phyloP scores from a whole-genome alignment of 1,140 invertebrate genomes.

The Drosophila rhopaloa region DNA sequence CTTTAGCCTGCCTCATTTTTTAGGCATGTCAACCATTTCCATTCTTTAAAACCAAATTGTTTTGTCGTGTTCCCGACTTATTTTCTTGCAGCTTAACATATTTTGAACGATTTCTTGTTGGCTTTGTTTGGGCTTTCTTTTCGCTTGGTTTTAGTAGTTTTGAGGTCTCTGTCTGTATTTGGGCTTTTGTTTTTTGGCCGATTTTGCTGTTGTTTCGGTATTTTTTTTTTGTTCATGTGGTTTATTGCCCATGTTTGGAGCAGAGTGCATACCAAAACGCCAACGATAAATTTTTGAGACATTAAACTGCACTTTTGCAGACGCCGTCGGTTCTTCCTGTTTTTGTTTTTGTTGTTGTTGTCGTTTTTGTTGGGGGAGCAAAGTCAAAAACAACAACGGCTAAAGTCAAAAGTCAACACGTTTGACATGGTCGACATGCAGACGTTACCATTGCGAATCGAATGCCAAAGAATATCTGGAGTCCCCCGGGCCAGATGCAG shows the following conservation, averaged over 20 bases:
- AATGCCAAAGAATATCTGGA: constrained; percentile 54
- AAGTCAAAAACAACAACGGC: constrained; percentile 18
- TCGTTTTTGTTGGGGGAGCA: constrained; percentile 11
- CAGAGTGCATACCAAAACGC: constrained; percentile 73
- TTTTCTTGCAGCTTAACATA: constrained; percentile 43
- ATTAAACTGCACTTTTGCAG: constrained; percentile 81
- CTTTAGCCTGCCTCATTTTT: constrained; percentile 8
- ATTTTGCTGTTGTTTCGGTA: constrained; percentile 18
- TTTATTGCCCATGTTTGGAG: constrained; percentile 75
- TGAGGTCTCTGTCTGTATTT: constrained; percentile 39
- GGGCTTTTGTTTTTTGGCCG: constrained; percentile 38
- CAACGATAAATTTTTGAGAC: constrained; percentile 82
- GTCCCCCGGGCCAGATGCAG: constrained; percentile 12
- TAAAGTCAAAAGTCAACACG: constrained; percentile 81
- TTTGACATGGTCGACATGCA: constrained; percentile 80
- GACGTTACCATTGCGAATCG: constrained; percentile 72
- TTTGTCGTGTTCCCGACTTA: constrained; percentile 46
- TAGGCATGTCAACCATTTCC: constrained; percentile 13
- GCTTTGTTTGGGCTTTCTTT: constrained; percentile 37
- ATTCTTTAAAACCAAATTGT: constrained; percentile 47
- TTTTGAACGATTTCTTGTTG: constrained; percentile 41
- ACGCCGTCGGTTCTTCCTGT: constrained; percentile 36
- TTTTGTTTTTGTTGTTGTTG: constrained; percentile 11
- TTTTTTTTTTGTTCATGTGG: constrained; percentile 42
- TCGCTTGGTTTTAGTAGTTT: constrained; percentile 28